Evolutionary conservation across 92 coral and sea anemone genomes (phyloP), one percentile per base, ranked within the genome.

Genomic region (Actinernus sp.): DNA sequence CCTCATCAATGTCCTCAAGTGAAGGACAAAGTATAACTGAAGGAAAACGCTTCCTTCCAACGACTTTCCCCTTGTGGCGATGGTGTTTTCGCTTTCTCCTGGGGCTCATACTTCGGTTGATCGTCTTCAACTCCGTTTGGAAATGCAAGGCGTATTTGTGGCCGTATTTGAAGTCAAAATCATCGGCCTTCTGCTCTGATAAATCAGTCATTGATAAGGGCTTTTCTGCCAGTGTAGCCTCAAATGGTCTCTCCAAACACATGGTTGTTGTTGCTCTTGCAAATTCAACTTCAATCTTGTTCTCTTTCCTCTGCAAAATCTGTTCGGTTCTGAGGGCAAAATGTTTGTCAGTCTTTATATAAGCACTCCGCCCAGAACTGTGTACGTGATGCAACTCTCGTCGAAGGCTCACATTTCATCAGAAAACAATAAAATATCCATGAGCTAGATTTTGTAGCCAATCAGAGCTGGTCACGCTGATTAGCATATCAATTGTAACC

Each of bases 1-100:
- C 72, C 52, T 90, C 97, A 44, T 90, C 89, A 71, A 90, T 90
- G 84, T 86, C 88, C 86, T 90, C 97, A n/a, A 90, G 85, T 51
- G 86, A 55, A 12, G 97, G 97, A 37, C 76, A 77, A 61, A 86
- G 76, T 16, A 56, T 56, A 49, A 73, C 66, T 26, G 62, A 74
- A 9, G 93, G 97, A 27, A 81, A 86, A 9, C 76, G 65, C 52
- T 79, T 83, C 71, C 76, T 73, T 26, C 66, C 70, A 26, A 71
- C 68, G 9, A 73, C 79, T 64, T 82, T 90, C 24, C 64, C 32
- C 27, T 50, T 71, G 43, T 82, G 55, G 10, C 91, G 86, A 43
- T 82, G 85, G 37, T 52, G 74, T 63, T 59, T 86, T 3, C 79
- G 63, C 53, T 77, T 76, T 23, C 81, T 88, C 28, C 71, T 65